Evolutionary conservation across 1,140 invertebrate species (phyloP), one percentile per base, ranked within the genome.

Genomic region (Drosophila mayri): DNA sequence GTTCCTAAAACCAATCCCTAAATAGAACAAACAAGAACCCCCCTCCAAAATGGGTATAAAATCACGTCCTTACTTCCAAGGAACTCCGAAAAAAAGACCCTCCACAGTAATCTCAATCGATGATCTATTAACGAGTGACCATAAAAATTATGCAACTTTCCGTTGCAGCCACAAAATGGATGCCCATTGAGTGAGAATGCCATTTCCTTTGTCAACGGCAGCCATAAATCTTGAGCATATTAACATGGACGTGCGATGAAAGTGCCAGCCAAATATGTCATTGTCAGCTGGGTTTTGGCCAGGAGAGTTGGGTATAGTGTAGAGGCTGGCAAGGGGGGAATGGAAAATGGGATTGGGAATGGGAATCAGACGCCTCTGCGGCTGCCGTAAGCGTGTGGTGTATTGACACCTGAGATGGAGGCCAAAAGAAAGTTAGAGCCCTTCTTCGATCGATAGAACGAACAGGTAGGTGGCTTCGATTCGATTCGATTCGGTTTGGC

Each of bases 171-270:
- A 90, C 67, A 88, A 88, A 88, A 84, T 88, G 84, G 84, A 90
- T 79, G 62, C 60, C 58, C 54, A 61, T 67, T 67, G 79, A 71
- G 65, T 60, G 59, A 67, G 85, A 88, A 81, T 88, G 85, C 84
- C 80, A 88, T 88, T 88, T 88, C 84, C 84, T 88, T 84, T 88
- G 85, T 77, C 81, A 84, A 20, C 62, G 47, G 67, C 35, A 57
- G 79, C 78, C 74, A 90, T 90, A 90, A 90, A 90, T 90, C 85
- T 80, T 81, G 49, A 62, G 61, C 85, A 90, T 88, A 88, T 88
- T 88, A 88, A 88, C 85, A 90, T 88, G 85, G 86, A 88, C 78
- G 85, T 88, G 75, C 85, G 85, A 81, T 90, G 85, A 90, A 88
- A 90, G 86, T 88, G 81, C 81, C 78, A 90, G 85, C 78, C 81